phyloP scores from a whole-genome alignment of 1,140 invertebrate genomes.

The Drosophila rhopaloa region DNA sequence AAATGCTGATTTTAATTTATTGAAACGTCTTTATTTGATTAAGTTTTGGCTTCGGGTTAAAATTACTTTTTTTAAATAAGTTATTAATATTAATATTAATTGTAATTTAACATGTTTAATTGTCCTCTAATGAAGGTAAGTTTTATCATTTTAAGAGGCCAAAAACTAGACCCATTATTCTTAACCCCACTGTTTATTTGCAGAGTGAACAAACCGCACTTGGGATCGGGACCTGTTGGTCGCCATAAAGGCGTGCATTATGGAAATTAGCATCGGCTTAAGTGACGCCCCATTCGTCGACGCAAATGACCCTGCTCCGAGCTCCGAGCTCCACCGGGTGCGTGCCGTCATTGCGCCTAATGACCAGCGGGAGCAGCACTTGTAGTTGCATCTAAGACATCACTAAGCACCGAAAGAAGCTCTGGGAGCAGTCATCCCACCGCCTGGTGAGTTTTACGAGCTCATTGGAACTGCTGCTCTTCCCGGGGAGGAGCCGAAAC shows the following conservation, averaged over 20 bases:
- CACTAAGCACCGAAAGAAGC: conserved; percentile 37
- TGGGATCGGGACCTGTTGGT: conserved; percentile 46
- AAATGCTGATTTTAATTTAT: too few species aligned
- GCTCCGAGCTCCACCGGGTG: conserved; percentile 54
- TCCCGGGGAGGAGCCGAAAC: not conserved
- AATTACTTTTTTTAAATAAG: too few species aligned
- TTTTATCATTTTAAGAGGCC: not conserved
- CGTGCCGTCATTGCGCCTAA: conserved; percentile 55
- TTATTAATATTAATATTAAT: too few species aligned
- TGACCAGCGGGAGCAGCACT: conserved; percentile 65
- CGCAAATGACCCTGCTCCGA: conserved; percentile 67
- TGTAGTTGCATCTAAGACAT: conserved; percentile 41
- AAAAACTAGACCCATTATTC: conserved; percentile 26
- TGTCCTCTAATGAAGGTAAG: not conserved
- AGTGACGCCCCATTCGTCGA: conserved; percentile 71
- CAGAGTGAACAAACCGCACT: conserved; percentile 13
- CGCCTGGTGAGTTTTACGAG: conserved; percentile 50
- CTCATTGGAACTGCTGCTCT: conserved; percentile 46
- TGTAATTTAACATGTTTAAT: too few species aligned
- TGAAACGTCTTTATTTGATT: too few species aligned
- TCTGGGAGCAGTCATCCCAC: conserved; percentile 6
- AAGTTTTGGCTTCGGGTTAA: too few species aligned
- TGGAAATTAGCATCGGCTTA: conserved; percentile 74
- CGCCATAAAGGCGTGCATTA: conserved; percentile 49
- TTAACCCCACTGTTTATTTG: conserved; percentile 12